Evolutionary conservation across 2,113 vertebrate species (phyloP).

Genomic region (Hystrix cristata): DNA sequence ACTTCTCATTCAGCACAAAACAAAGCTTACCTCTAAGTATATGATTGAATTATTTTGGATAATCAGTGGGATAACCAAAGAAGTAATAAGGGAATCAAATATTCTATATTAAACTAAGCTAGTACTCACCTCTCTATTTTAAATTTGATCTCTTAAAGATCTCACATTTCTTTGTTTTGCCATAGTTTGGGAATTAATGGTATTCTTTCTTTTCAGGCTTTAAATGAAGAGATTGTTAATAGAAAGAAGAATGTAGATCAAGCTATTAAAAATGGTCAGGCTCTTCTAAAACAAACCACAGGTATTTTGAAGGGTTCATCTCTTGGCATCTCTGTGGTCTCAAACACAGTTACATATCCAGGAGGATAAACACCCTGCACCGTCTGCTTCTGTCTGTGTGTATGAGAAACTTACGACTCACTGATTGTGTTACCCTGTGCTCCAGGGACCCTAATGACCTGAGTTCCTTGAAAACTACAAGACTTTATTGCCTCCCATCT

Average conservation of each 20-base stretch:
- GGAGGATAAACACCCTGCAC: not conserved
- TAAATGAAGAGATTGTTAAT: slow-evolving; percentile 98
- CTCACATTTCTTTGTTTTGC: not conserved
- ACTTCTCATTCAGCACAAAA: slow-evolving; percentile 41
- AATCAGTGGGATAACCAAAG: slow-evolving; percentile 44
- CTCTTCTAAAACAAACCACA: slow-evolving; percentile 98
- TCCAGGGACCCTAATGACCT: not conserved
- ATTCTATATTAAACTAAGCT: slow-evolving; percentile 37
- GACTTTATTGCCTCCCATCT: slow-evolving; percentile 45
- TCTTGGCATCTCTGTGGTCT: not conserved
- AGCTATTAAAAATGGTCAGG: slow-evolving; percentile 98
- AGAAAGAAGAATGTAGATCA: slow-evolving; percentile 99
- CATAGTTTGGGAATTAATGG: slow-evolving; percentile 60
- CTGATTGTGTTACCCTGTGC: not conserved
- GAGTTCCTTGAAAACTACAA: slow-evolving; percentile 18
- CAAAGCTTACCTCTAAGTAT: not conserved
- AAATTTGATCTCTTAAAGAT: not conserved
- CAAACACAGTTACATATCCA: not conserved
- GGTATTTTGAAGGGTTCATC: slow-evolving; percentile 84
- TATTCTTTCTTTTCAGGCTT: slow-evolving; percentile 88
- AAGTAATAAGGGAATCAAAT: slow-evolving; percentile 5
- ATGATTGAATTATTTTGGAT: slow-evolving; percentile 61
- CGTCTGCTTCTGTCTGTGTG: rapidly evolving
- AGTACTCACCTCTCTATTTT: not conserved
- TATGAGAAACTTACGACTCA: not conserved